phyloP scores from a whole-genome alignment of 2,113 vertebrate species.

The Chauna torquata region DNA sequence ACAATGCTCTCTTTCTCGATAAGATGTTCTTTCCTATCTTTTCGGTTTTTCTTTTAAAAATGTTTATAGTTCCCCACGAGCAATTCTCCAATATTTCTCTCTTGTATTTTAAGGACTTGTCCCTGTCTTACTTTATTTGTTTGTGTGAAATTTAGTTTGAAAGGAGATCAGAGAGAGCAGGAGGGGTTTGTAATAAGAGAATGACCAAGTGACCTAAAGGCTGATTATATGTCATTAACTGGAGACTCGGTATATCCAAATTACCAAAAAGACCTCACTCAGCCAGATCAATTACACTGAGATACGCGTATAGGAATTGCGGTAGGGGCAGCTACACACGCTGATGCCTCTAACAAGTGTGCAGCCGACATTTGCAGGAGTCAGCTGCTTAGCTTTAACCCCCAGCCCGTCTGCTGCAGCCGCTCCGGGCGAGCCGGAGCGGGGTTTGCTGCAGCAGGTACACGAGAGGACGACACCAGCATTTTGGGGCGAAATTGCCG shows the following conservation, averaged over 20 bases:
- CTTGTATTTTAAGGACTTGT: slow-evolving; percentile 69
- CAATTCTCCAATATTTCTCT: slow-evolving; percentile 72
- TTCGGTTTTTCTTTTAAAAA: slow-evolving; percentile 46
- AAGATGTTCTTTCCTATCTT: slow-evolving; percentile 81
- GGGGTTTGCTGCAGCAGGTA: background rate
- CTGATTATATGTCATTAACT: slow-evolving; percentile 97
- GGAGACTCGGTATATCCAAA: slow-evolving; percentile 89
- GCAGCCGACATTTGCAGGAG: slow-evolving; percentile 17
- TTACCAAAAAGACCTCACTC: slow-evolving; percentile 85
- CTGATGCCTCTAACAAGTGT: slow-evolving; percentile 56
- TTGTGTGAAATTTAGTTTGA: slow-evolving; percentile 90
- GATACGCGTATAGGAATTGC: slow-evolving; percentile 59
- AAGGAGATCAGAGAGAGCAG: slow-evolving; percentile 89
- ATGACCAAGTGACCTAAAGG: slow-evolving; percentile 90
- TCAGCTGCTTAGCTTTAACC: slow-evolving; percentile 1
- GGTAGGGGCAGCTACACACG: background rate
- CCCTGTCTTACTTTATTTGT: slow-evolving; percentile 90
- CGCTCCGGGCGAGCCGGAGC: background rate
- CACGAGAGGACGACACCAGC: background rate
- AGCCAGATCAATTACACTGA: slow-evolving; percentile 78
- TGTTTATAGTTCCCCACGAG: slow-evolving; percentile 75
- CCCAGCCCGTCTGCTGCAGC: background rate
- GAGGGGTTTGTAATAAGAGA: slow-evolving; percentile 87
- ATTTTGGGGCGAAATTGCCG: slow-evolving; percentile 55
- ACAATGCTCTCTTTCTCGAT: slow-evolving; percentile 79